Evolutionary conservation across 2,888 invertebrate species (phyloP).

Genomic region (Conchocele bisecta): DNA sequence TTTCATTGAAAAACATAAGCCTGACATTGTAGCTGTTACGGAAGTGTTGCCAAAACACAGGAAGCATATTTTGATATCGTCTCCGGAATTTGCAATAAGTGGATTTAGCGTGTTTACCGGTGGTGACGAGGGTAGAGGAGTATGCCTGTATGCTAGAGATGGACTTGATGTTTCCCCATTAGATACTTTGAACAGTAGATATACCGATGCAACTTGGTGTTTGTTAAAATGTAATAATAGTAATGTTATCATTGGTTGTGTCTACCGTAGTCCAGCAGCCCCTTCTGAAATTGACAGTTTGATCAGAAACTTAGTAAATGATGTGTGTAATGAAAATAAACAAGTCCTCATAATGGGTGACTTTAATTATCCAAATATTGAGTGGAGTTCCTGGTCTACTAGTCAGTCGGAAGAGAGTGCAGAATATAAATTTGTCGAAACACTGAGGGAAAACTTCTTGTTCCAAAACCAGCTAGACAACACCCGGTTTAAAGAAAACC

Average conservation of each 20-base stretch:
- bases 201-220: too few species aligned
- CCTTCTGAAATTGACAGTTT: neutral
- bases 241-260: too few species aligned
- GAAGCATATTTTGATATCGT: neutral
- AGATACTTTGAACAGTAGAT: too few species aligned
- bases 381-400: conserved; percentile 6
- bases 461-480: neutral
- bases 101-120: neutral
- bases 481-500: neutral
- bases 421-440: conserved; percentile 12
- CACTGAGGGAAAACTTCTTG: conserved; percentile 5
- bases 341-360: conserved; percentile 6
- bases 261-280: neutral
- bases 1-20: neutral
- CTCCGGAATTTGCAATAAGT: neutral
- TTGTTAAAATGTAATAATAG: too few species aligned
- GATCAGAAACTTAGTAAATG: neutral
- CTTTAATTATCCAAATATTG: conserved; percentile 17
- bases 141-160: conserved; percentile 6
- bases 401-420: neutral
- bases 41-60: conserved; percentile 1
- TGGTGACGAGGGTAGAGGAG: neutral
- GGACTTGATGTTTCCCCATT: too few species aligned
- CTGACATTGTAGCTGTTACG: neutral
- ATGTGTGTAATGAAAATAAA: neutral